Percentiles rank a stretch among this genome's conserved stretches.
Conservation (phyloP, 30 jellyfish, hydroid and myxozoan species). For the Aurelia aurita region DNA sequence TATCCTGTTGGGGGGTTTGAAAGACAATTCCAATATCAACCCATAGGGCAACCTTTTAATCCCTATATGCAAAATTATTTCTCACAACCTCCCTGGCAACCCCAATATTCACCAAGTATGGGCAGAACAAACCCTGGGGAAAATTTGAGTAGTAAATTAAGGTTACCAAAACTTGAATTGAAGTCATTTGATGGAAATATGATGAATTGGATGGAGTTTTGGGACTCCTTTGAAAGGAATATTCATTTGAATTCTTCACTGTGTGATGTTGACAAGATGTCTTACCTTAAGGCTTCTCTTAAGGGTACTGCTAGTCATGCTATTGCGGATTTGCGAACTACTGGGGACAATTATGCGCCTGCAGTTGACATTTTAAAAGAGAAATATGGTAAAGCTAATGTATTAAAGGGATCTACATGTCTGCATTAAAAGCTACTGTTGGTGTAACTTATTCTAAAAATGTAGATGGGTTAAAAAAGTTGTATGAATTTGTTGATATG, state of each 20-base stretch:
- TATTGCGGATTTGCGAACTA: constrained; percentile 47
- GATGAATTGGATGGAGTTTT: too few species aligned
- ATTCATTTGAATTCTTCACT: too few species aligned
- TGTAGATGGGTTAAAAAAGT: constrained; percentile 43
- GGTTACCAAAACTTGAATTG: constrained; percentile 29
- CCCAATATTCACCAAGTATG: too few species aligned
- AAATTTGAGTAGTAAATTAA: too few species aligned
- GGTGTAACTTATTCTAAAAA: constrained; percentile 44
- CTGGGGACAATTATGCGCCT: too few species aligned
- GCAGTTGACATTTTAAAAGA: constrained; percentile 44
- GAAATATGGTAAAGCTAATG: constrained; percentile 50
- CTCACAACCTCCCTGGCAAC: too few species aligned
- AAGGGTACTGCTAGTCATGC: constrained; percentile 40
- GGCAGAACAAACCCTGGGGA: too few species aligned
- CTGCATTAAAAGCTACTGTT: constrained; percentile 34
- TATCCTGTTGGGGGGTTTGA: too few species aligned
- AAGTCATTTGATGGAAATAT: constrained; percentile 36
- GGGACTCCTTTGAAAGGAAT: too few species aligned
- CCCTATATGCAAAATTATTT: too few species aligned
- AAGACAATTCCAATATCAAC: too few species aligned
- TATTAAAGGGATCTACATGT: constrained; percentile 21
- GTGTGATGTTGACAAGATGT: background rate
- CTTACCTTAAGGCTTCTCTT: constrained; percentile 27
- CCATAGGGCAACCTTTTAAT: too few species aligned
- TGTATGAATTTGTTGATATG: constrained; percentile 43